These are phyloP conservation scores for Gerris buenoi DNA, from an alignment of 1,140 invertebrate genomes.

Conservation along the genomic window DNA sequence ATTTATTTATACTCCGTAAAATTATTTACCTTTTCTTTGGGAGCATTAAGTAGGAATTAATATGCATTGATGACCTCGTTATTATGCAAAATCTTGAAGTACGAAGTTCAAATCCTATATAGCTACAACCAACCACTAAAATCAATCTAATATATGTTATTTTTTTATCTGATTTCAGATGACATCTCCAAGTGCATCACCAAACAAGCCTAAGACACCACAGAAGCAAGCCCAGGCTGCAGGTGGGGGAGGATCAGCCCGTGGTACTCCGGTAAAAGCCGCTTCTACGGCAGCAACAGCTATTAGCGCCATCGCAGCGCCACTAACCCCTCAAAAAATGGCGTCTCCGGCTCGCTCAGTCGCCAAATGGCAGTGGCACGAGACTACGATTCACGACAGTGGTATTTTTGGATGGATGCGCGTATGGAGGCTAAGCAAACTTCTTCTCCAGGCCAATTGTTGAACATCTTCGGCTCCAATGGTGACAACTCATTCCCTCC, in stretches of 20 bases:
- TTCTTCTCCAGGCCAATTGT: constrained; percentile 22
- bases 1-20: too few relatives aligned
- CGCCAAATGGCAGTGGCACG: constrained; percentile 21
- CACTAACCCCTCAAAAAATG: background rate
- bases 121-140: too few relatives aligned
- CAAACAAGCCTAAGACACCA: constrained; percentile 18
- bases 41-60: too few relatives aligned
- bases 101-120: too few relatives aligned
- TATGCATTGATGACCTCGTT: too few relatives aligned
- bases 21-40: too few relatives aligned
- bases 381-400: constrained; percentile 17
- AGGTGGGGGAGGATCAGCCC: background rate
- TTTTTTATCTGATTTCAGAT: constrained; percentile 9
- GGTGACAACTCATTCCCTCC: background rate
- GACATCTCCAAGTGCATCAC: constrained; percentile 22
- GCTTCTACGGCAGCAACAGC: background rate
- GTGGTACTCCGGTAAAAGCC: background rate
- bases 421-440: constrained; percentile 21
- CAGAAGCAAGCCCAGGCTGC: background rate
- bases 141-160: too few relatives aligned
- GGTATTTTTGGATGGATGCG: constrained; percentile 21
- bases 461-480: constrained; percentile 6
- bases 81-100: too few relatives aligned
- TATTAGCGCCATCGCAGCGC: background rate
- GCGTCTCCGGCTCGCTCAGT: constrained; percentile 3